Evolutionary conservation across 2,113 vertebrate species (phyloP).

Genomic region (Prochilodus magdalenae): DNA sequence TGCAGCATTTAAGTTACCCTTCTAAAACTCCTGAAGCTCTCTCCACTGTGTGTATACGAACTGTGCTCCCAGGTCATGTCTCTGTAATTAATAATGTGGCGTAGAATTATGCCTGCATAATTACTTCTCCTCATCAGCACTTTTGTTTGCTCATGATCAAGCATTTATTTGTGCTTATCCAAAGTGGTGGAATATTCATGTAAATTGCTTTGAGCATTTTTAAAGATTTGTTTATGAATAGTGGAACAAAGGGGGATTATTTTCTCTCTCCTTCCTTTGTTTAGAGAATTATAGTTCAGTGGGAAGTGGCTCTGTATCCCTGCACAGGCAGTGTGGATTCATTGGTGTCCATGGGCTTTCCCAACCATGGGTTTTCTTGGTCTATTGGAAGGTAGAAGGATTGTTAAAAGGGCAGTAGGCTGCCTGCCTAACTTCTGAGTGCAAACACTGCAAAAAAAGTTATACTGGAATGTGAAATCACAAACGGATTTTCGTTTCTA

Average conservation of each 20-base stretch:
- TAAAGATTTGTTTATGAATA: slow-evolving; percentile 49
- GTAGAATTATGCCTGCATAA: slow-evolving; percentile 45
- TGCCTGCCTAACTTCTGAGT: neutral
- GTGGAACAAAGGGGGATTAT: slow-evolving; percentile 4
- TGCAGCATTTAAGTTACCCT: slow-evolving; percentile 16
- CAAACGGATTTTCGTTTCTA: too few relatives aligned
- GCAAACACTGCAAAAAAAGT: neutral
- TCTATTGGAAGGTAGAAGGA: neutral
- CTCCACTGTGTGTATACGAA: slow-evolving; percentile 18
- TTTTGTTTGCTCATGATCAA: slow-evolving; percentile 55
- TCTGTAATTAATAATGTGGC: slow-evolving; percentile 50
- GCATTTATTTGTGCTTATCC: slow-evolving; percentile 52
- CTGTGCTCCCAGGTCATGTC: slow-evolving; percentile 41
- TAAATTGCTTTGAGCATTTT: slow-evolving; percentile 43
- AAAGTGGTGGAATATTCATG: slow-evolving; percentile 39
- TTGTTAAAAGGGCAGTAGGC: neutral
- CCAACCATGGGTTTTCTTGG: neutral
- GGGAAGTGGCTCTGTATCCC: slow-evolving; percentile 2
- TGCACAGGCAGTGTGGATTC: neutral
- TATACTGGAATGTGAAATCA: too few relatives aligned
- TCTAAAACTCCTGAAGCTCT: neutral
- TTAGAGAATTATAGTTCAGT: slow-evolving; percentile 33
- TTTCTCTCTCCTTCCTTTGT: slow-evolving; percentile 39
- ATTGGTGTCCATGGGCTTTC: neutral
- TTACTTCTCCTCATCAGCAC: slow-evolving; percentile 56